These are phyloP conservation scores for Semnornis frantzii DNA, from an alignment of 2,113 vertebrate genomes.

Conservation along the genomic window DNA sequence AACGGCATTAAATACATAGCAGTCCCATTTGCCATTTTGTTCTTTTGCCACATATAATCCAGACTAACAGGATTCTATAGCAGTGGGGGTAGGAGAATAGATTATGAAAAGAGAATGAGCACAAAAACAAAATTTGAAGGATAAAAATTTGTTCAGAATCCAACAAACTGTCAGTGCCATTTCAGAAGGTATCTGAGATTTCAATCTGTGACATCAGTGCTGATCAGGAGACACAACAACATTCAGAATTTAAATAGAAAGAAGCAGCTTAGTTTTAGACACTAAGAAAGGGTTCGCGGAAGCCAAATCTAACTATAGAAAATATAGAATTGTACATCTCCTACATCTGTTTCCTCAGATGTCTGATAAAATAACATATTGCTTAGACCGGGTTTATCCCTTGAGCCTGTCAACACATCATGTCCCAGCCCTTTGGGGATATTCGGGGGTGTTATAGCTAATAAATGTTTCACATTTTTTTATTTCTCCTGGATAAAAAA, in stretches of 20 bases:
- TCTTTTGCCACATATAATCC: background rate
- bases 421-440: background rate
- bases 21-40: background rate
- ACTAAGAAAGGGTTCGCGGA: background rate
- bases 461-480: fast-evolving
- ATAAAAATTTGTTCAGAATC: background rate
- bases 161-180: background rate
- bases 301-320: background rate
- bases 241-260: background rate
- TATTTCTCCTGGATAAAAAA: background rate
- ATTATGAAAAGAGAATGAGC: background rate
- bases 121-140: background rate
- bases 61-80: background rate
- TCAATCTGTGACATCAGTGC: background rate
- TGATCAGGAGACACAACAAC: background rate
- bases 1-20: constrained; percentile 38
- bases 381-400: background rate
- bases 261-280: background rate
- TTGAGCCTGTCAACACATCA: background rate
- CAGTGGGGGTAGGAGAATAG: background rate
- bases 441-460: background rate
- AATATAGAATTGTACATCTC: background rate
- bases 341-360: background rate
- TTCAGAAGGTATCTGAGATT: background rate
- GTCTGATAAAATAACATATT: background rate